Evolutionary conservation across 2,113 vertebrate species (phyloP).

Genomic region (Campylomormyrus numenius): DNA sequence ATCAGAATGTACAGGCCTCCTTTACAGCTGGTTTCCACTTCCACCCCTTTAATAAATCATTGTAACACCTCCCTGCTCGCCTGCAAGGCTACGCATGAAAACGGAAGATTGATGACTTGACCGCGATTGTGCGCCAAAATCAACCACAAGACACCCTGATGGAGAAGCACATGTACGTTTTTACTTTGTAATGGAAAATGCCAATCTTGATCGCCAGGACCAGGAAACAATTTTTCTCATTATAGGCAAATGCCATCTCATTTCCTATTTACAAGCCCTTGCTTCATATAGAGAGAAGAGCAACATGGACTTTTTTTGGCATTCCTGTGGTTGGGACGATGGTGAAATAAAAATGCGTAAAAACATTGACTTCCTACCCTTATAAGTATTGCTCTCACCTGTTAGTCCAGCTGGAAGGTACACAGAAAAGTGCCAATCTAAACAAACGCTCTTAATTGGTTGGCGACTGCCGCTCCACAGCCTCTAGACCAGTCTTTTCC

Average conservation of each 20-base stretch:
- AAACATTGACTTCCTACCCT: not conserved
- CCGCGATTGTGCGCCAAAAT: conserved; percentile 28
- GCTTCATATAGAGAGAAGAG: conserved; percentile 52
- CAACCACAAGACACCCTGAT: conserved; percentile 36
- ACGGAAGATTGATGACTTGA: conserved; percentile 42
- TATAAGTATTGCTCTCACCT: not conserved
- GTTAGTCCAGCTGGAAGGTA: not conserved
- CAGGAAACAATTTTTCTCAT: conserved; percentile 55
- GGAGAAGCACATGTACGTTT: conserved; percentile 63
- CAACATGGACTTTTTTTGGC: not conserved
- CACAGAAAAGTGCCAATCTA: conserved; percentile 18
- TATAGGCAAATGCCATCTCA: conserved; percentile 62
- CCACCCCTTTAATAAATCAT: conserved; percentile 65
- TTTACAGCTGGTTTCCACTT: conserved; percentile 51
- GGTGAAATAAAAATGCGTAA: not conserved
- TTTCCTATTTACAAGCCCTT: conserved; percentile 53
- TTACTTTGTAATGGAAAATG: conserved; percentile 69
- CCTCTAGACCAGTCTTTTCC: not conserved
- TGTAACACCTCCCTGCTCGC: conserved; percentile 12
- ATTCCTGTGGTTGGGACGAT: not conserved
- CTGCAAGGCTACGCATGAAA: conserved; percentile 15
- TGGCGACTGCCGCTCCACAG: not conserved
- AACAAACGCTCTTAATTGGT: conserved; percentile 26
- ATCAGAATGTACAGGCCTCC: conserved; percentile 64
- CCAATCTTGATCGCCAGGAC: conserved; percentile 56